Evolutionary conservation across 1,140 invertebrate genomes (phyloP), one percentile per base, ranked within the genome.

Genomic region (Leptinotarsa undecemlineata): DNA sequence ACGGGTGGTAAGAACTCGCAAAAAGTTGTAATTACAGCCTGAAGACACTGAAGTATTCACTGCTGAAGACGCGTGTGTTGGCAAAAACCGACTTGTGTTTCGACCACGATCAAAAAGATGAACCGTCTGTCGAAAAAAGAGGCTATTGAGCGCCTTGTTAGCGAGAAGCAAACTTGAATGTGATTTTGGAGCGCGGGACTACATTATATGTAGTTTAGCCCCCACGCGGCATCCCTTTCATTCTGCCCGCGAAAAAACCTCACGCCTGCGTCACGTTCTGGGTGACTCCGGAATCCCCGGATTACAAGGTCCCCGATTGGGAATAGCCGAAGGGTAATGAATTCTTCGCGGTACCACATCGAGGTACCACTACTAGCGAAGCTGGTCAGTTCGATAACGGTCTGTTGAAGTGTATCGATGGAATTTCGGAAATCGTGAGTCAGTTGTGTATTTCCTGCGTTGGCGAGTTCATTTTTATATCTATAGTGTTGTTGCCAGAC

Each of bases 121-220:
- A 74, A 81, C 77, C 81, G 82, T 83, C 81, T 83, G 82, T 83
- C 81, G 78, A 80, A 74, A 71, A 72, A 72, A 48, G 48, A 68
- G 51, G 69, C 80, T 75, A 72, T 77, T 74, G 76, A 76, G 77
- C 78, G 78, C 78, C 74, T 71, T 74, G 77, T 72, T 78, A 75
- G 77, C 80, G 81, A 82, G 77, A 81, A 77, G 77, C 79, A 82
- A 80, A 83, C 79, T 77, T 78, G 81, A 77, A 79, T 78, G 79
- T 80, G 81, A 80, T 71, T 76, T 73, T 77, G 77, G 48, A 47
- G 72, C 73, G 23, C 74, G 57, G 74, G 81, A 78, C 80, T 76
- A 74, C 61, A 60, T 75, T 81, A 79, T 83, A 83, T 80, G 81
- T 83, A 82, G 78, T 80, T 79, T 77, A 72, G 78, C 81, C 82